Evolutionary conservation across 1,140 invertebrate species (phyloP).

Genomic region (Galendromus occidentalis): DNA sequence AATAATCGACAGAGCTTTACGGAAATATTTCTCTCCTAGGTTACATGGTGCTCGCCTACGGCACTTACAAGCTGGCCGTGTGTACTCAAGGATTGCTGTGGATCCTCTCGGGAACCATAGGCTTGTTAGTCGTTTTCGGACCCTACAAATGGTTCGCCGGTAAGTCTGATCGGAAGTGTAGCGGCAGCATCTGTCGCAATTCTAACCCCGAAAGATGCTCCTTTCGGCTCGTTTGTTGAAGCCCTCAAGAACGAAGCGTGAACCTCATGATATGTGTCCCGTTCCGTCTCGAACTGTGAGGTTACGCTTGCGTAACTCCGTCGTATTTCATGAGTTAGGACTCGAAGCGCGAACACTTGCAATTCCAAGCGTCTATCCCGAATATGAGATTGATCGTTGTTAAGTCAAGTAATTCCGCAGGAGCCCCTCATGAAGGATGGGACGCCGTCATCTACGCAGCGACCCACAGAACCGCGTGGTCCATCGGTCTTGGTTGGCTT

Average conservation of each 20-base stretch:
- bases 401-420: neutral
- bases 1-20: too few species aligned
- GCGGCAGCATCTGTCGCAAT: too few species aligned
- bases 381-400: too few species aligned
- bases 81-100: neutral
- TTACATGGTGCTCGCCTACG: slow-evolving; percentile 21
- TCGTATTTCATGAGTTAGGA: too few species aligned
- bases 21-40: slow-evolving; percentile 15
- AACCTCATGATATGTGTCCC: too few species aligned
- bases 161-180: neutral
- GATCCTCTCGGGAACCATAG: neutral
- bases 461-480: slow-evolving; percentile 20
- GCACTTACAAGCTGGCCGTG: neutral
- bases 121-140: neutral
- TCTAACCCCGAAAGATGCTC: too few species aligned
- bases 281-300: too few species aligned
- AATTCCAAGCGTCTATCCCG: too few species aligned
- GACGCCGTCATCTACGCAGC: slow-evolving; percentile 20
- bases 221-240: too few species aligned
- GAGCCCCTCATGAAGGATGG: slow-evolving; percentile 13
- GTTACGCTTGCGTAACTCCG: too few species aligned
- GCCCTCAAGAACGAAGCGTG: too few species aligned
- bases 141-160: slow-evolving; percentile 2
- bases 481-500: slow-evolving; percentile 20
- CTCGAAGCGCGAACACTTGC: too few species aligned